These are phyloP conservation scores for Drosophila murphyi DNA, from an alignment of 1,140 invertebrate species.

Conservation along the genomic window DNA sequence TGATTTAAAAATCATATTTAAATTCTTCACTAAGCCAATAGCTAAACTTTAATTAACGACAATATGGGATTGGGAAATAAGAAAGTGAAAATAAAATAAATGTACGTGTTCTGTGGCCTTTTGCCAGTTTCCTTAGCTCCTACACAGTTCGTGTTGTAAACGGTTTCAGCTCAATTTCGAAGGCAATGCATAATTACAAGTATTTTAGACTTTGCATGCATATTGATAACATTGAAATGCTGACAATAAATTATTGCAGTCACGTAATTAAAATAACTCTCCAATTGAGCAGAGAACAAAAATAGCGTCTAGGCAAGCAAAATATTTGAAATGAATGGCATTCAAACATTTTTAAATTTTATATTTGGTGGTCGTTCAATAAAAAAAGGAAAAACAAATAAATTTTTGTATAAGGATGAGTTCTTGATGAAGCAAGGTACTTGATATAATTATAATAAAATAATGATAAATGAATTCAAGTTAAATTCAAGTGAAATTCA, in stretches of 20 bases:
- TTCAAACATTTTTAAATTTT: conserved; percentile 54
- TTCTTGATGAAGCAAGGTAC: background rate
- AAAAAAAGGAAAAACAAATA: conserved; percentile 13
- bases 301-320: conserved; percentile 6
- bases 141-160: conserved; percentile 4
- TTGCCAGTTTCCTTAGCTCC: conserved; percentile 1
- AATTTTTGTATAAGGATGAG: conserved; percentile 8
- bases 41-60: background rate
- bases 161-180: conserved; percentile 13
- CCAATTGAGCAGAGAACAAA: conserved; percentile 4
- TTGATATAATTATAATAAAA: conserved; percentile 19
- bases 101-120: conserved; percentile 31
- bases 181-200: conserved; percentile 24
- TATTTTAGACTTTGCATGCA: conserved; percentile 6
- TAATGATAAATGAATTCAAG: conserved; percentile 3
- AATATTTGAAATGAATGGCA: conserved; percentile 37
- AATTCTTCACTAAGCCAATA: background rate
- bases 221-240: conserved; percentile 2
- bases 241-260: conserved; percentile 25
- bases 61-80: background rate
- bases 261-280: conserved; percentile 38
- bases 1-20: background rate
- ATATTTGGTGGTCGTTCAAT: conserved; percentile 36
- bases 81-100: background rate
- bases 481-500: background rate